Conservation (phyloP, 2,113 vertebrate species). For the Nibea albiflora region DNA sequence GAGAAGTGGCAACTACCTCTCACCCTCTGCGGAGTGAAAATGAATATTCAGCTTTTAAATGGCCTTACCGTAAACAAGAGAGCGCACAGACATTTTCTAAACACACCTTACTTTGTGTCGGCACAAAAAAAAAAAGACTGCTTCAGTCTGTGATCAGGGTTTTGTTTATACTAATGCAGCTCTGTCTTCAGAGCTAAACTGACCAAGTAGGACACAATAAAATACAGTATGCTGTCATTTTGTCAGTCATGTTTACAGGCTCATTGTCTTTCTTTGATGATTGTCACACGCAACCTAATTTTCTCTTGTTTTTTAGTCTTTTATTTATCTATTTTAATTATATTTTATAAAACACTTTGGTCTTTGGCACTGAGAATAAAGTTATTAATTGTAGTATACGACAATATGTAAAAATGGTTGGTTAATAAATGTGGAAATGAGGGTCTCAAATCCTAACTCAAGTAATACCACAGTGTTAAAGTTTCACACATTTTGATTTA, state of each 20-base stretch:
- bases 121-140: background rate
- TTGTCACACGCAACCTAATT: no score
- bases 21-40: background rate
- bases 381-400: background rate
- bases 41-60: constrained; percentile 5
- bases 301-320: background rate
- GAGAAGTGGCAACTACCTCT: background rate
- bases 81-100: background rate
- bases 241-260: background rate
- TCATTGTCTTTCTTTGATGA: background rate
- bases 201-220: background rate
- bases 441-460: no score
- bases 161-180: background rate
- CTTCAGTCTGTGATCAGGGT: background rate
- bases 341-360: background rate
- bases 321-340: background rate
- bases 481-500: no score
- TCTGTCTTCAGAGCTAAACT: no score
- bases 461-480: no score
- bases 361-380: background rate
- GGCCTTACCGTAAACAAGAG: background rate
- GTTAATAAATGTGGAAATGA: no score
- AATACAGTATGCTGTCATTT: background rate
- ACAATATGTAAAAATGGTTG: no score
- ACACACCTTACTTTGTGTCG: background rate